Percentiles rank a stretch among this genome's conserved stretches.
These are phyloP conservation scores for Ictidomys tridecemlineatus DNA, from an alignment of 2,113 vertebrate species.

Conservation along the genomic window DNA sequence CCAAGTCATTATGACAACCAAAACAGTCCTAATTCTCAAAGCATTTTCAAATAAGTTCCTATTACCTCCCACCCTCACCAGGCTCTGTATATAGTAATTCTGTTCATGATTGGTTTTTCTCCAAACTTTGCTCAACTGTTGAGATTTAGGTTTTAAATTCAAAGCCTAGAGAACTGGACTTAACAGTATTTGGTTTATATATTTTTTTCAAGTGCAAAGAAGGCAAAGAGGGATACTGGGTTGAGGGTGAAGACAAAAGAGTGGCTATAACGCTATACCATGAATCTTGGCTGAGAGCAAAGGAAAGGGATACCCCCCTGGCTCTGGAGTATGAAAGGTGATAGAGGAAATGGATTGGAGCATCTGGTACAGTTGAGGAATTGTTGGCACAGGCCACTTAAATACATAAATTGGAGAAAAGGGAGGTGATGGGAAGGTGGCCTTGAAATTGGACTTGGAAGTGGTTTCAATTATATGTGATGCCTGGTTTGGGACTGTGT, in stretches of 20 bases:
- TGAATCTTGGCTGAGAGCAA: too few relatives aligned
- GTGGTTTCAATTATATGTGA: not conserved
- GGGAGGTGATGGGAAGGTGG: not conserved
- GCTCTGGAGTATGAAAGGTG: not conserved
- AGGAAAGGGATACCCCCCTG: too few relatives aligned
- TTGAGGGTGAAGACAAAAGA: too few relatives aligned
- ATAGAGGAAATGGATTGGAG: not conserved
- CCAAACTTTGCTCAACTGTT: not conserved
- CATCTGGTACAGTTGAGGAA: not conserved
- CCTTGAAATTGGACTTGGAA: not conserved
- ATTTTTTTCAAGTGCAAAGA: too few relatives aligned
- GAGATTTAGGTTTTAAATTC: not conserved
- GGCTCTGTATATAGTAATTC: not conserved
- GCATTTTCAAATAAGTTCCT: not conserved
- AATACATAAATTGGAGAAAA: not conserved
- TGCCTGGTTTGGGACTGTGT: not conserved
- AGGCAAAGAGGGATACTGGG: too few relatives aligned
- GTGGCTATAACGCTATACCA: too few relatives aligned
- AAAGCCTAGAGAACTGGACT: not conserved
- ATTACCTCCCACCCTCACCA: not conserved
- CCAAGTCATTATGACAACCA: not conserved
- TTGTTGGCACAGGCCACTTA: not conserved
- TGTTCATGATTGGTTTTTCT: not conserved
- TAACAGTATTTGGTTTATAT: not conserved
- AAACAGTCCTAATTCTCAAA: not conserved